Evolutionary conservation across 2,797 vertebrate species (phyloP), one percentile per base, ranked within the genome.

Genomic region (Arnoldichthys spilopterus): DNA sequence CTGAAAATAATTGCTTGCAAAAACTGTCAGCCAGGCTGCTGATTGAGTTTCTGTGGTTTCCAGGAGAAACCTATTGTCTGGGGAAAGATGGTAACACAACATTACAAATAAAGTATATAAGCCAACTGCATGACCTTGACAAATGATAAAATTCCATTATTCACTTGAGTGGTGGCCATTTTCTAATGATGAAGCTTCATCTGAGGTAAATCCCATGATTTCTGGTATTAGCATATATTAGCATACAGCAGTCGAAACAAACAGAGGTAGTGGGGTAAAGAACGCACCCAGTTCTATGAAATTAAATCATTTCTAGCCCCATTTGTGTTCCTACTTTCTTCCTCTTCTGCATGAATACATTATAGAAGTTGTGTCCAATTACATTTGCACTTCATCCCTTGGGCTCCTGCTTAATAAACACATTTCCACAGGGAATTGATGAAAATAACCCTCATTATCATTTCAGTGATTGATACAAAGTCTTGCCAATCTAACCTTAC

Each of bases 351-450:
- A 22, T 18, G 6, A 7, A 54, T 20, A 54, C 51, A 54, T n/a
- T 22, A 9, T 6, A 22, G 1, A 66, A 59, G 32, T 34, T 43
- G 20, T 40, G 18, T 70, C 32, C 37, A 64, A 54, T 74, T 76
- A 75, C 71, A 69, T 64, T 72, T 59, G n/a, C 66, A 37, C 32
- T 24, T 51, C 34, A 63, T 69, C 49, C 28, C 32, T 32, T 4
- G 30, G 74, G 53, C 24, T 78, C n/a, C 24, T 47, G 9, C 20
- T 69, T 82, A 82, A 80, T 81, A 76, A 84, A 70, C 53, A 72
- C 79, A 47, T 72, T 76, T 51, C 58, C 58, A 32, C 28, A 32
- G 58, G 32, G 66, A 54, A n/a, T 34, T 77, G 66, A 77, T 24
- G 20, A 79, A 6, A n/a, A 68, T 56, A 76, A 37, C 7, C 73